Evolutionary conservation across 2,797 vertebrate genomes (phyloP).

Genomic region (Pachyuromys duprasi): DNA sequence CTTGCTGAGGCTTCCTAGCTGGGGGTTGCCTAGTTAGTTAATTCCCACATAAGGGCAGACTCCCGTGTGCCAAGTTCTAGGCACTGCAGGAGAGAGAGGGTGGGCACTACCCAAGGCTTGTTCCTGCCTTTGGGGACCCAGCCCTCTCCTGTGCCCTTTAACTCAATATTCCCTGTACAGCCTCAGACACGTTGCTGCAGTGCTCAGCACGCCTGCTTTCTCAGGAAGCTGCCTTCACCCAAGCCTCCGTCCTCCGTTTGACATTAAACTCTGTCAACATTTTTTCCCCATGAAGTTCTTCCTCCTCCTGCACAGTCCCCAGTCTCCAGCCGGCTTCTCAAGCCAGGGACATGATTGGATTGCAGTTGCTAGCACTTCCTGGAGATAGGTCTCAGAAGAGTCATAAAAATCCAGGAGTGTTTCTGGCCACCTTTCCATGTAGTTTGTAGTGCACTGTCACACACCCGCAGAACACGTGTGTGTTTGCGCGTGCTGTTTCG

Average conservation of each 20-base stretch:
- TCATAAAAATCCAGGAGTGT: slow-evolving; percentile 79
- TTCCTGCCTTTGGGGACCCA: slow-evolving; percentile 18
- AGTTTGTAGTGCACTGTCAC: slow-evolving; percentile 37
- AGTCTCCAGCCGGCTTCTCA: slow-evolving; percentile 68
- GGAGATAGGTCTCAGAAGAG: slow-evolving; percentile 77
- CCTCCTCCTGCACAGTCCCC: slow-evolving; percentile 71
- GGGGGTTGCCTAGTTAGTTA: neutral
- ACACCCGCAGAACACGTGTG: neutral
- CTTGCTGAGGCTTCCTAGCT: neutral
- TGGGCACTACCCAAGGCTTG: neutral
- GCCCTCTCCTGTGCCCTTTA: slow-evolving; percentile 53
- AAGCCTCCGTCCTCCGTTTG: slow-evolving; percentile 77
- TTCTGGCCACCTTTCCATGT: slow-evolving; percentile 57
- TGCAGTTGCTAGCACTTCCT: slow-evolving; percentile 80
- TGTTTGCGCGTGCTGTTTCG: neutral
- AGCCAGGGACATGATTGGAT: slow-evolving; percentile 81
- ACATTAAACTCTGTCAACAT: slow-evolving; percentile 80
- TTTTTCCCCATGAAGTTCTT: slow-evolving; percentile 82
- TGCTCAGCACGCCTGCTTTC: neutral
- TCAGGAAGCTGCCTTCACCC: slow-evolving; percentile 64
- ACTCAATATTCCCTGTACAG: slow-evolving; percentile 50
- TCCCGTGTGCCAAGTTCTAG: slow-evolving; percentile 34
- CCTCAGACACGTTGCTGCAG: slow-evolving; percentile 65
- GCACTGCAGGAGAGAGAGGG: neutral
- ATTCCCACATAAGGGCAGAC: neutral